Evolutionary conservation across 2,888 invertebrate species (phyloP), one percentile per base, ranked within the genome.

Genomic region (Gerris lacustris): DNA sequence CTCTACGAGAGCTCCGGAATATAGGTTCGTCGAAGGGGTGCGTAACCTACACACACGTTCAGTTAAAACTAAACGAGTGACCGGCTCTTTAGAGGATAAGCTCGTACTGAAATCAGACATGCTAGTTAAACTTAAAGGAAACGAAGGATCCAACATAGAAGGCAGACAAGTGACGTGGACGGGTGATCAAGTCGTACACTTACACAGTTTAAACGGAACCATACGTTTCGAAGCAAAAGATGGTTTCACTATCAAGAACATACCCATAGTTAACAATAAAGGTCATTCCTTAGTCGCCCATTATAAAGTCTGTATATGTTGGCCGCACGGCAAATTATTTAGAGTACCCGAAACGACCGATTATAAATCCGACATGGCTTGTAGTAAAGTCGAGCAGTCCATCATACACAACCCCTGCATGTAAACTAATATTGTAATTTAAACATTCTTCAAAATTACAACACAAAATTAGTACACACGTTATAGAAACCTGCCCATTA

Each of bases 271-370:
- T 7, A 82, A 83, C 5, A 80, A 62, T 79, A 79, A 0, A 81
- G 79, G 76, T 73, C 67, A 75, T 75, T 45, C 76, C 71, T 68
- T 76, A 73, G 67, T 73, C 73, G 62, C 76, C 73, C 92, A 94
- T 79, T 94, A 88, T 77, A 94, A 94, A 79, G 85, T 95, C 0
- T 95, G 94, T 76, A 88, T 94, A 0, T 94, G 94, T 78, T 92
- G 93, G 91, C 94, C 94, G 0, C 87, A 89, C 74, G 94, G 94
- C 0, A 90, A 89, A 76, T 79, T 95, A 69, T 94, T 93, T 78
- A 84, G 88, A 73, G 86, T 94, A 6, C 88, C 90, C 0, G 87
- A 91, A 0, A 86, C 87, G 0, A 83, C 84, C 0, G 86, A 86
- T 0, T 81, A 71, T 17, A 76, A 74, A 66, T 75, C 76, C 11